Evolutionary conservation across 2,888 invertebrate genomes (phyloP).

Genomic region (Poecilobothrus nobilitatus): DNA sequence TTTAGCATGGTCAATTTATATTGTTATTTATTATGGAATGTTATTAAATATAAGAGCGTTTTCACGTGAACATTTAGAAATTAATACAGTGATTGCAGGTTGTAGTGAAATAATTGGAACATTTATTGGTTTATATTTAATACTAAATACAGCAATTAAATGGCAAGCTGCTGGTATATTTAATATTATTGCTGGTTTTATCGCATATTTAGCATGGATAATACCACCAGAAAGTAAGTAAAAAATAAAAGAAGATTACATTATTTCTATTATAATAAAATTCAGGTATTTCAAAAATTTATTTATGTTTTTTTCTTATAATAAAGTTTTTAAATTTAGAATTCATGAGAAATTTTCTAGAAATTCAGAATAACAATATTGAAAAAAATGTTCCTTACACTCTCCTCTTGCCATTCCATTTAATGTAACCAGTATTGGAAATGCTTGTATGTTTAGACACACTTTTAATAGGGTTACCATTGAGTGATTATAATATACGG

Average conservation of each 20-base stretch:
- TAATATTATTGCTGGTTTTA: constrained; percentile 38
- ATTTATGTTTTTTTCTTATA: too few relatives aligned
- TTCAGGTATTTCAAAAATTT: too few relatives aligned
- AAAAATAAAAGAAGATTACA: not conserved
- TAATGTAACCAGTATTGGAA: too few relatives aligned
- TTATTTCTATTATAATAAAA: too few relatives aligned
- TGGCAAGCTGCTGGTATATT: constrained; percentile 43
- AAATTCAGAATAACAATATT: too few relatives aligned
- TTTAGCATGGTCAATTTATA: constrained; percentile 42
- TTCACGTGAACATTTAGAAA: constrained; percentile 42
- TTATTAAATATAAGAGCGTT: constrained; percentile 45
- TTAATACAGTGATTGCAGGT: constrained; percentile 44
- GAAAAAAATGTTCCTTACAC: too few relatives aligned
- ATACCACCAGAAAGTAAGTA: constrained; percentile 36
- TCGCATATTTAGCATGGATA: constrained; percentile 41
- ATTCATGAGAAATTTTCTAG: too few relatives aligned
- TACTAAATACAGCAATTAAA: constrained; percentile 38
- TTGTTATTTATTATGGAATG: constrained; percentile 46
- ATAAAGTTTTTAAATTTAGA: too few relatives aligned
- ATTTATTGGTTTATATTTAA: constrained; percentile 40
- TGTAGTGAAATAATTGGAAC: constrained; percentile 41
- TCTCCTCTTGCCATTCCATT: too few relatives aligned
- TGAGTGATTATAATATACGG: too few relatives aligned
- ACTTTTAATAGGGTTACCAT: too few relatives aligned
- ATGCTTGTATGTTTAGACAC: too few relatives aligned